Evolutionary conservation across 37 sponge, comb jelly and placozoan species (phyloP), one percentile per base, ranked within the genome.

Genomic region (Geodia barretti): DNA sequence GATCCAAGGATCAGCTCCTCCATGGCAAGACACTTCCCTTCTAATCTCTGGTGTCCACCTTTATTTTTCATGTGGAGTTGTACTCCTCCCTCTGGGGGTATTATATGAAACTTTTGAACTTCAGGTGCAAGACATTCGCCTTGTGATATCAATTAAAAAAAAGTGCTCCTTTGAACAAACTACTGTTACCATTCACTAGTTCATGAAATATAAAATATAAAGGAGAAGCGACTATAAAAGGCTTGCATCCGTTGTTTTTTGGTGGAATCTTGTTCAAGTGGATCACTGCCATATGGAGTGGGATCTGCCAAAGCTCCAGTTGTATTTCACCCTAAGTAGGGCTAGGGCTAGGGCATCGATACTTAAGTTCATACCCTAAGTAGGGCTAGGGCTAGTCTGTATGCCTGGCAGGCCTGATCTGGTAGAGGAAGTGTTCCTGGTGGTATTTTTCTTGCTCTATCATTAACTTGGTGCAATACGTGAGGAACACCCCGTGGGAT

Each of bases 151-250:
- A 64, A 83, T 68, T 54, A 59, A 76, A 47, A 11, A 47, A 21
- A 21, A 83, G 9, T 32, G 84, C 76, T 36, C 41, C 60, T 25
- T 28, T 70, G 28, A 84, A 75, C 7, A 42, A 61, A 3, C 40
- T 35, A 39, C 40, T 32, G 69, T 84, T 54, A 29, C 19, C 38
- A 60, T 76, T 76, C 24, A 69, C 84, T 21, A 69, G 11, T 24
- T 68, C 20, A 60, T 76, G 77, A 38, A 76, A 76, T 9, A 84
- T 76, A 3, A n/a, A n/a, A n/a, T n/a, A n/a, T n/a, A n/a, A n/a
- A 32, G 70, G 70, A 42, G 39, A 83, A 23, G 40, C 41, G 36
- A 23, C 30, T 0, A 31, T 42, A 83, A 83, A 83, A 23, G 76
- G 39, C 8, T 83, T 54, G 4, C 47, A 11, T 70, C 77, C 29